These are phyloP conservation scores for Cantharis nigra DNA, from an alignment of 2,888 invertebrate genomes.

Conservation along the genomic window DNA sequence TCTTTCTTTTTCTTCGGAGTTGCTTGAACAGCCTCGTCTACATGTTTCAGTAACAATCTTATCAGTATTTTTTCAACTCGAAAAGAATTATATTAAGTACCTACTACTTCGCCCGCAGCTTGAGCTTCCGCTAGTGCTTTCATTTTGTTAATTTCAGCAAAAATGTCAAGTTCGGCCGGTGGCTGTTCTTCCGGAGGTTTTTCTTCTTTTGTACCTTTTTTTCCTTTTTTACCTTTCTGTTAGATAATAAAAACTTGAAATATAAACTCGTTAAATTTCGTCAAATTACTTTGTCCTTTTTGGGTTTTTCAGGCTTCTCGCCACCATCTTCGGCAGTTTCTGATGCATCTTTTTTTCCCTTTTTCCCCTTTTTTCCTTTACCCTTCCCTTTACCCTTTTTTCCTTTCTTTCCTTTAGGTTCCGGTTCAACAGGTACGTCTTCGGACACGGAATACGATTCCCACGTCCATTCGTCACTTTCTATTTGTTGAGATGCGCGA, in stretches of 20 bases:
- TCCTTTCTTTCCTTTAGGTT: not conserved
- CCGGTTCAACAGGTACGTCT: not conserved
- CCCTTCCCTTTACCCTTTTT: not conserved
- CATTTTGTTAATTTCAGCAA: not conserved
- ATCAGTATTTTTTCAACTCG: not conserved
- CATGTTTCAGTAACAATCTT: not conserved
- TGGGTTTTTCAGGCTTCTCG: not conserved
- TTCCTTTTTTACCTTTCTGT: not conserved
- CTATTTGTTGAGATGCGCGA: not conserved
- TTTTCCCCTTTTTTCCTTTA: not conserved
- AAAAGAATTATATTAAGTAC: not conserved
- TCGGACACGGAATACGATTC: not conserved
- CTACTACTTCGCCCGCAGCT: not conserved
- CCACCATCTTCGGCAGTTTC: not conserved
- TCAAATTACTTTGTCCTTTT: not conserved
- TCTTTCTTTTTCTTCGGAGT: not conserved
- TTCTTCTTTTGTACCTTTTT: not conserved
- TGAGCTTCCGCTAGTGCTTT: not conserved
- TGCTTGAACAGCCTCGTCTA: not conserved
- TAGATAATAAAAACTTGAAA: not conserved
- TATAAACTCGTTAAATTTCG: not conserved
- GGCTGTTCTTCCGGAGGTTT: not conserved
- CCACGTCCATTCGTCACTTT: not conserved
- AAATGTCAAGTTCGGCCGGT: not conserved
- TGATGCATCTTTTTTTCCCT: not conserved